Percentiles rank a stretch among this genome's conserved stretches.
Evolutionary conservation across 2,113 vertebrate genomes (phyloP).

Genomic region (Mellivora capensis): DNA sequence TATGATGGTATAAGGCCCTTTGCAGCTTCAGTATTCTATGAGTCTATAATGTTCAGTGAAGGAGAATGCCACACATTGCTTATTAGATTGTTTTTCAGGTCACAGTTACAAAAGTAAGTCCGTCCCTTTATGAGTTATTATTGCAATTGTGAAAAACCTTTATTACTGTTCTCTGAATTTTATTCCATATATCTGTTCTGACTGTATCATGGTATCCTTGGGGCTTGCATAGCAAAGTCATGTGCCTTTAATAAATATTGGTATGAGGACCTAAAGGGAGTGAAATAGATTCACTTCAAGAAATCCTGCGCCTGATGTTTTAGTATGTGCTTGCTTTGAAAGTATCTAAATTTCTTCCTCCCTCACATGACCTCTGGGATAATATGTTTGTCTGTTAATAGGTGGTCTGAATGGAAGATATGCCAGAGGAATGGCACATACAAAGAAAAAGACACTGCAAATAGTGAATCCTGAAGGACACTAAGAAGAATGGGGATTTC

Average conservation of each 20-base stretch:
- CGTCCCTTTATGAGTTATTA: neutral
- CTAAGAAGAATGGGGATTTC: neutral
- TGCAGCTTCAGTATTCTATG: neutral
- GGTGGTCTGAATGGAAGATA: neutral
- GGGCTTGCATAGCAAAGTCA: neutral
- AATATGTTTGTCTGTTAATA: neutral
- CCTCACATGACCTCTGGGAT: neutral
- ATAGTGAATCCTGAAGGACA: neutral
- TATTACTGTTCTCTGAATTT: neutral
- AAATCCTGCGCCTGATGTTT: neutral
- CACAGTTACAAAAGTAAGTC: neutral
- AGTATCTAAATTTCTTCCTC: neutral
- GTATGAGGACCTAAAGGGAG: neutral
- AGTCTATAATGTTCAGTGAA: neutral
- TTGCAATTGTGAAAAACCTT: neutral
- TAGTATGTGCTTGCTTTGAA: neutral
- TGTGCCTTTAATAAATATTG: neutral
- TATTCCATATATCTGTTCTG: neutral
- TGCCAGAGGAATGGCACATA: neutral
- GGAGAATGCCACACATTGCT: neutral
- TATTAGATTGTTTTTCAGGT: slow-evolving; percentile 8
- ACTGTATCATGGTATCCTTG: neutral
- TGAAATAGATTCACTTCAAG: neutral
- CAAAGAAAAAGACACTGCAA: neutral
- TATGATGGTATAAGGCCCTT: neutral